These are phyloP conservation scores for Diorhabda elongata DNA, from an alignment of 1,140 invertebrate genomes.

Conservation along the genomic window DNA sequence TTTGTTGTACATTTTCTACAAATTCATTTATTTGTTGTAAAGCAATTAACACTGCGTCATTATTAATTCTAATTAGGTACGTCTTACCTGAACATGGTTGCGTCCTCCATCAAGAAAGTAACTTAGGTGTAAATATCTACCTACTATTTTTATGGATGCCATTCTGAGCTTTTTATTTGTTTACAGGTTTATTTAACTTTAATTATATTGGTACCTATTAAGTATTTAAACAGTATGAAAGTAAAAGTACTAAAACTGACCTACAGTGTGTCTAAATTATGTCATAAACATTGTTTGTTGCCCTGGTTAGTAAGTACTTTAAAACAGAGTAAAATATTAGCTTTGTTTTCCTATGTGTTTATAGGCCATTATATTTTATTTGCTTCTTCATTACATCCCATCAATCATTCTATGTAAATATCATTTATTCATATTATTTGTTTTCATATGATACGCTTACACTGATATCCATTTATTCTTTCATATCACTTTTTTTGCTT, in stretches of 20 bases:
- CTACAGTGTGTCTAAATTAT: slow-evolving; percentile 44
- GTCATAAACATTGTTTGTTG: slow-evolving; percentile 45
- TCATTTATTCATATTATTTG: slow-evolving; percentile 1
- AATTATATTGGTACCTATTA: slow-evolving; percentile 45
- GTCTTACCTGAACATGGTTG: slow-evolving; percentile 26
- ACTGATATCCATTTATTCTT: too few relatives aligned
- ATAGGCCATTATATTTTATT: slow-evolving; percentile 37
- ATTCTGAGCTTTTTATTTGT: slow-evolving; percentile 43
- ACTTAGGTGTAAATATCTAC: slow-evolving; percentile 22
- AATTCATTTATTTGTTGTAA: slow-evolving; percentile 18
- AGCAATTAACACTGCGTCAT: slow-evolving; percentile 35
- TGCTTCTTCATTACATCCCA: slow-evolving; percentile 29
- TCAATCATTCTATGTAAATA: slow-evolving; percentile 32
- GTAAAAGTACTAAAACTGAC: slow-evolving; percentile 46
- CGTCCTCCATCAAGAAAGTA: slow-evolving; percentile 18
- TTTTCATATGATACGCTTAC: not conserved
- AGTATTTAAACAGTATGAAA: slow-evolving; percentile 46
- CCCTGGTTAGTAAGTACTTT: slow-evolving; percentile 42
- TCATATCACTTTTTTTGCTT: too few relatives aligned
- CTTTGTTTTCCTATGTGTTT: slow-evolving; percentile 40
- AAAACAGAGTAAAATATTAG: slow-evolving; percentile 42
- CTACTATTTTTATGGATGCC: slow-evolving; percentile 39
- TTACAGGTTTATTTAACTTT: slow-evolving; percentile 44
- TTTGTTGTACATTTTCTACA: too few relatives aligned
- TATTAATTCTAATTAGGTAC: slow-evolving; percentile 36